Conservation (phyloP, 1,140 invertebrate species). For the Drosophila ananassae region DNA sequence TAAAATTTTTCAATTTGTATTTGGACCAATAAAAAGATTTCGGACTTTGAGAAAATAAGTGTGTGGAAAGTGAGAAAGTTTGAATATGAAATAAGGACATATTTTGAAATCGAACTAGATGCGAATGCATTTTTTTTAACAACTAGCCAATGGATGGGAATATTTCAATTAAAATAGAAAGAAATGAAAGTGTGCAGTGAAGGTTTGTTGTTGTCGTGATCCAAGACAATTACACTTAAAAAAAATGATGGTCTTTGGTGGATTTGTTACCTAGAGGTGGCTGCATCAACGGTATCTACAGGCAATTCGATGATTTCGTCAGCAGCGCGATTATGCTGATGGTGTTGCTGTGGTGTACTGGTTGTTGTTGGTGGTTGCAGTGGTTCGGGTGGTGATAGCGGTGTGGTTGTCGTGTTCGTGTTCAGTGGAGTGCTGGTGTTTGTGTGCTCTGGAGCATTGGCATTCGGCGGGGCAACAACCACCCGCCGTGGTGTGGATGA, state of each 20-base stretch:
- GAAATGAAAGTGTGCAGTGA: conserved; percentile 1
- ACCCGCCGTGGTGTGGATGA: conserved; percentile 70
- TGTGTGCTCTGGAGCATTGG: conserved; percentile 38
- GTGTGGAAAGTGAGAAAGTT: background rate
- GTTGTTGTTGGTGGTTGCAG: conserved; percentile 63
- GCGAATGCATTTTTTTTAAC: too few species aligned
- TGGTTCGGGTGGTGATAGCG: conserved; percentile 74
- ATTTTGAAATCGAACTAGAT: too few species aligned
- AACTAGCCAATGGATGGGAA: background rate
- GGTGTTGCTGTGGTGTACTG: conserved; percentile 67
- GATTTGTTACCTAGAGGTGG: conserved; percentile 70
- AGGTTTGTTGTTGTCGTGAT: background rate
- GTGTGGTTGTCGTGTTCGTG: conserved; percentile 70
- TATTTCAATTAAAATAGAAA: background rate
- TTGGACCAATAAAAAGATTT: conserved; percentile 15
- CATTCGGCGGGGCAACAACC: conserved; percentile 26
- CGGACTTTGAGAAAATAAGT: background rate
- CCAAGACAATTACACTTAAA: background rate
- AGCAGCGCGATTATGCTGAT: conserved; percentile 49
- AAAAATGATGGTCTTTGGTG: background rate
- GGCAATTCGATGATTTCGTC: conserved; percentile 75
- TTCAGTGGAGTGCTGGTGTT: conserved; percentile 66
- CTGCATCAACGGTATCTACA: conserved; percentile 79
- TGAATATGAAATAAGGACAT: background rate
- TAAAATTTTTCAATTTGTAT: conserved; percentile 15